Evolutionary conservation across 2,113 vertebrate species (phyloP).

Genomic region (Amia ocellicauda): DNA sequence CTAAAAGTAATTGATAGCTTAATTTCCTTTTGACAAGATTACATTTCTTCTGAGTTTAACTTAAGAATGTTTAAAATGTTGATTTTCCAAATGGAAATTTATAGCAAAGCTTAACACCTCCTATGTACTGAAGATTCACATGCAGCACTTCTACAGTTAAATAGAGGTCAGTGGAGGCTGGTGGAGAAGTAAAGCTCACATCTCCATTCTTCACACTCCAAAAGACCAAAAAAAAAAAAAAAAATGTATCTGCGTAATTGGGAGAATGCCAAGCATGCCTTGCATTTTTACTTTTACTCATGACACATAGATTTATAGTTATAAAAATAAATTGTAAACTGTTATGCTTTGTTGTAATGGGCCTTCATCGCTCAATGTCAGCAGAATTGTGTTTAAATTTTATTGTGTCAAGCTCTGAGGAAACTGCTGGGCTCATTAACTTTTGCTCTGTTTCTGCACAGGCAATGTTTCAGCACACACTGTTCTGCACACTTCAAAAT

Average conservation of each 20-base stretch:
- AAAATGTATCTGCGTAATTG: slow-evolving; percentile 1
- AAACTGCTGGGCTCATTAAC: background rate
- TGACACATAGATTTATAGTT: background rate
- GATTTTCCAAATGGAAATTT: too few species aligned
- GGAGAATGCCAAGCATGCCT: slow-evolving; percentile 6
- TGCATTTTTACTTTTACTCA: slow-evolving; percentile 11
- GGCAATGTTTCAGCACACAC: background rate
- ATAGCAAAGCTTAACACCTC: too few species aligned
- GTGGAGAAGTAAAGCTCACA: too few species aligned
- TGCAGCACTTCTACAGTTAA: too few species aligned
- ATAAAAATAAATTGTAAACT: slow-evolving; percentile 11
- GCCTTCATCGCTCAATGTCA: background rate
- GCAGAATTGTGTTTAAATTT: slow-evolving; percentile 4
- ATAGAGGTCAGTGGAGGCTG: too few species aligned
- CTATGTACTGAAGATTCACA: too few species aligned
- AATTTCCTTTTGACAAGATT: too few species aligned
- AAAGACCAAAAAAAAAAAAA: background rate
- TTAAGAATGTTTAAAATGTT: too few species aligned
- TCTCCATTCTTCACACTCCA: background rate
- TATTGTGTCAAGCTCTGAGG: background rate
- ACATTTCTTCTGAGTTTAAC: too few species aligned
- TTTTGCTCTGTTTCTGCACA: background rate
- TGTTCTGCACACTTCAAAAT: background rate
- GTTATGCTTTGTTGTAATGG: slow-evolving; percentile 11
- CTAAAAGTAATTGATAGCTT: too few species aligned